Conservation (phyloP, 1,140 invertebrate species). For the Polypedilum pembai region DNA sequence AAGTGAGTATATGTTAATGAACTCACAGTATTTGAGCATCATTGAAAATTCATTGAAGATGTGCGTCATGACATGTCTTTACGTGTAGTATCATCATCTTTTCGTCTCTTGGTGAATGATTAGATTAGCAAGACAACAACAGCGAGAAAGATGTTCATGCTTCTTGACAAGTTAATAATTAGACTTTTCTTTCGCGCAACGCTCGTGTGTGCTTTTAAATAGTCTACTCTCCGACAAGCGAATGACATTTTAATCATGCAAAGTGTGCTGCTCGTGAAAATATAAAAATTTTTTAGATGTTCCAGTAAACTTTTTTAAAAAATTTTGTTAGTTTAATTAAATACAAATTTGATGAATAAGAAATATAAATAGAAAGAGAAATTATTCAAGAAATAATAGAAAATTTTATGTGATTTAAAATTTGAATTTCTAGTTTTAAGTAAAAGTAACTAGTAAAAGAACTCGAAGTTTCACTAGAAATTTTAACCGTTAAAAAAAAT, state of each 20-base stretch:
- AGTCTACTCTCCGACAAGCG: too few relatives aligned
- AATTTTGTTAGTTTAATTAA: not conserved
- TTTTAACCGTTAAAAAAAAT: too few relatives aligned
- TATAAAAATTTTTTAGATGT: not conserved
- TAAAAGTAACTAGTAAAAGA: too few relatives aligned
- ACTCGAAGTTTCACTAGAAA: too few relatives aligned
- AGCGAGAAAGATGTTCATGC: not conserved
- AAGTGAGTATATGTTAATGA: not conserved
- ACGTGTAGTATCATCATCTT: slow-evolving; percentile 6
- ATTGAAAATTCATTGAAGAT: slow-evolving; percentile 27
- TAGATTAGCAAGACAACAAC: not conserved
- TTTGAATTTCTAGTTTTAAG: too few relatives aligned
- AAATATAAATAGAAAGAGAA: too few relatives aligned
- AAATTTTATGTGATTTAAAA: too few relatives aligned
- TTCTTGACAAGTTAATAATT: slow-evolving; percentile 21
- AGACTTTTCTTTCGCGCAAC: not conserved
- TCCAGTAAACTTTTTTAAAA: too few relatives aligned
- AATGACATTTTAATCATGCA: not conserved
- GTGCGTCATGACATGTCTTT: slow-evolving; percentile 21
- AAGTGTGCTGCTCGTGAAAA: not conserved
- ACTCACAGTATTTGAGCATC: not conserved
- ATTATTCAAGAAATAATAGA: too few relatives aligned
- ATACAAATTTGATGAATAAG: too few relatives aligned
- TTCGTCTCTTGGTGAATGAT: not conserved
- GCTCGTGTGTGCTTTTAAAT: not conserved